Evolutionary conservation across 2,797 vertebrate genomes (phyloP).

Genomic region (Lagocephalus sceleratus): DNA sequence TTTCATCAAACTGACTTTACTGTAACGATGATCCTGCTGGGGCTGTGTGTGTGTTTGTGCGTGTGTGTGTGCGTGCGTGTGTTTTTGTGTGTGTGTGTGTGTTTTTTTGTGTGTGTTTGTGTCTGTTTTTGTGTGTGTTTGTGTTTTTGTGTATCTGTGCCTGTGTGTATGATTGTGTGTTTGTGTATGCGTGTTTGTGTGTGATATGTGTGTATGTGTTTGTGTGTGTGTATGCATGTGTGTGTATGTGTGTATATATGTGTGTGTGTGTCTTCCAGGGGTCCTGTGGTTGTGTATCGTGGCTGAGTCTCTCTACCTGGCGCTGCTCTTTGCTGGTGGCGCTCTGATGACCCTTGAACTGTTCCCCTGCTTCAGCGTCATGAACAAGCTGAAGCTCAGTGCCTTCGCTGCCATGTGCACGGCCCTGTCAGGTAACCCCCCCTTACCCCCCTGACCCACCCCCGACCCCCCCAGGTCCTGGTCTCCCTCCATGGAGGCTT

Average conservation of each 20-base stretch:
- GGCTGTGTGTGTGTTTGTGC: background rate
- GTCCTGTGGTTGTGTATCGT: conserved; percentile 87
- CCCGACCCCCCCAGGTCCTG: too few relatives aligned
- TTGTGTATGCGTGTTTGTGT: conserved; percentile 56
- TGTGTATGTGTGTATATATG: background rate
- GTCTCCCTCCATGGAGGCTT: background rate
- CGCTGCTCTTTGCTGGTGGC: conserved; percentile 78
- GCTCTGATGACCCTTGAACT: conserved; percentile 82
- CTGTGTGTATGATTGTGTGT: background rate
- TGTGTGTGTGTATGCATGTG: background rate
- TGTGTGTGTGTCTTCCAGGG: conserved; percentile 60
- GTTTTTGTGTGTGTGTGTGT: background rate
- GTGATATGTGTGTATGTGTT: background rate
- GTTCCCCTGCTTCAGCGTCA: conserved; percentile 74
- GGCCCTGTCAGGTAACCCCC: conserved; percentile 83
- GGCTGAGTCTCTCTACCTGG: conserved; percentile 81
- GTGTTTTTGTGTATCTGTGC: conserved; percentile 72
- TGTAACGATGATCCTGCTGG: too few relatives aligned
- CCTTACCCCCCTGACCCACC: too few relatives aligned
- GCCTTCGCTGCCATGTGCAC: conserved; percentile 87
- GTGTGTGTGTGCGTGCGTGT: conserved; percentile 58
- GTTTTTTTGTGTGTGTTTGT: background rate
- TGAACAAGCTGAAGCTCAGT: conserved; percentile 85
- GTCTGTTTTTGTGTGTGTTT: conserved; percentile 3
- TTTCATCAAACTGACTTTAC: too few relatives aligned